These are phyloP conservation scores for Aurelia sp. DNA, from an alignment of 30 jellyfish, hydroid and myxozoan species.

Conservation along the genomic window DNA sequence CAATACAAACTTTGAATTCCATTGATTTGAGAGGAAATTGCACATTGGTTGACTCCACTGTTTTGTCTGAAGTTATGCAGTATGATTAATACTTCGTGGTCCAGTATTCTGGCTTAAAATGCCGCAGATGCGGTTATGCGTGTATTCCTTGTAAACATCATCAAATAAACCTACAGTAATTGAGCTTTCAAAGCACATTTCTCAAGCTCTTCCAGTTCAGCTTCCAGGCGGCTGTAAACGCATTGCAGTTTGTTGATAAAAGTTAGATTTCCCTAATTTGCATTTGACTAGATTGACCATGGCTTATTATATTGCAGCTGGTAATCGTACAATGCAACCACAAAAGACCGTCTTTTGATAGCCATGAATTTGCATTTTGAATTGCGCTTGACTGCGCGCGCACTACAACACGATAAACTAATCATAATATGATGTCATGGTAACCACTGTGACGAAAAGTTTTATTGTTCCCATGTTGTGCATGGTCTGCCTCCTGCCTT, in stretches of 20 bases:
- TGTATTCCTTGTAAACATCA: too few relatives aligned
- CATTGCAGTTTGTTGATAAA: not conserved
- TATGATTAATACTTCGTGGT: too few relatives aligned
- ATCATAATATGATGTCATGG: too few relatives aligned
- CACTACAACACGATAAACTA: not conserved
- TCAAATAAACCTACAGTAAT: too few relatives aligned
- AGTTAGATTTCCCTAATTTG: slow-evolving; percentile 29
- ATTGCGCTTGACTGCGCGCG: not conserved
- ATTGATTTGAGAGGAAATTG: too few relatives aligned
- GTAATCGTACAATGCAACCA: slow-evolving; percentile 57
- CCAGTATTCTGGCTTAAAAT: too few relatives aligned
- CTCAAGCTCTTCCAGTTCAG: not conserved
- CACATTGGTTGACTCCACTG: not conserved
- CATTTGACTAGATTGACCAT: slow-evolving; percentile 51
- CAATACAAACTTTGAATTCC: too few relatives aligned
- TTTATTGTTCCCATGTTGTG: too few relatives aligned
- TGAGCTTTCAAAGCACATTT: not conserved
- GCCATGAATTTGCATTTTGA: too few relatives aligned
- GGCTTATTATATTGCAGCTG: slow-evolving; percentile 54
- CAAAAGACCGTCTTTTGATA: slow-evolving; percentile 62
- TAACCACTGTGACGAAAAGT: too few relatives aligned
- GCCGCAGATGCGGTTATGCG: too few relatives aligned
- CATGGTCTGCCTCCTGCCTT: too few relatives aligned
- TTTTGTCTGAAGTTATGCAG: not conserved
- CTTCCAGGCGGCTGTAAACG: not conserved